Percentiles rank a stretch among this genome's conserved stretches.
Conservation (phyloP, 2,888 invertebrate genomes). For the Chrysolina americana region DNA sequence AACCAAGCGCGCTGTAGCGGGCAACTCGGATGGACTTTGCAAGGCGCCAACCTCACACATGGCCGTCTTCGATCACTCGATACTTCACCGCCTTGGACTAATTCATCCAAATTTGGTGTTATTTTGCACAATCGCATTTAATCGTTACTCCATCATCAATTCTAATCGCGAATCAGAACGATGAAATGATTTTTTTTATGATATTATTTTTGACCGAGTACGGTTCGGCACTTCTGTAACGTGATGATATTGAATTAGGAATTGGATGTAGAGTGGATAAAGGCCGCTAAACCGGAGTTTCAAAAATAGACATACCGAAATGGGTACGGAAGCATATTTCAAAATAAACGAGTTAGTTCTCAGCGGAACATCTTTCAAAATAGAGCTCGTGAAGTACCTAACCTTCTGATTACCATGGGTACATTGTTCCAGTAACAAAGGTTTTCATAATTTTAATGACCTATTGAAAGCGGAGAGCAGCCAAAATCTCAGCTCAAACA, state of each 20-base stretch:
- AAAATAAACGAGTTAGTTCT: too few species aligned
- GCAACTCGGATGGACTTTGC: conserved; percentile 27
- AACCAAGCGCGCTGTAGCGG: conserved; percentile 1
- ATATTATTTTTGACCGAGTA: background rate
- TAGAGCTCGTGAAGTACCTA: too few species aligned
- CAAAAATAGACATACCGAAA: too few species aligned
- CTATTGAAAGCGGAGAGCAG: too few species aligned
- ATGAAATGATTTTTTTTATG: background rate
- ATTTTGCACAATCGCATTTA: conserved; percentile 55
- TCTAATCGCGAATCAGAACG: conserved; percentile 14
- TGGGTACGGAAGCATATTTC: too few species aligned
- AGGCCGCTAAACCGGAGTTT: too few species aligned
- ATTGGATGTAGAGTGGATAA: background rate
- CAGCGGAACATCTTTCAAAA: too few species aligned
- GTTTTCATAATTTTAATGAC: too few species aligned
- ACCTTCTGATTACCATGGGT: too few species aligned
- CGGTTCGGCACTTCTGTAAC: background rate
- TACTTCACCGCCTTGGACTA: conserved; percentile 59
- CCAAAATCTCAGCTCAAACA: too few species aligned
- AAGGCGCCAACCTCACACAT: conserved; percentile 57
- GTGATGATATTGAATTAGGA: background rate
- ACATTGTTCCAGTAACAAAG: too few species aligned
- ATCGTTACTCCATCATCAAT: conserved; percentile 15
- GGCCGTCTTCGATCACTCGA: conserved; percentile 47
- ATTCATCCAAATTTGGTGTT: conserved; percentile 61